Evolutionary conservation across 2,113 vertebrate species (phyloP).

Genomic region (Psammodynastes pulverulentus): DNA sequence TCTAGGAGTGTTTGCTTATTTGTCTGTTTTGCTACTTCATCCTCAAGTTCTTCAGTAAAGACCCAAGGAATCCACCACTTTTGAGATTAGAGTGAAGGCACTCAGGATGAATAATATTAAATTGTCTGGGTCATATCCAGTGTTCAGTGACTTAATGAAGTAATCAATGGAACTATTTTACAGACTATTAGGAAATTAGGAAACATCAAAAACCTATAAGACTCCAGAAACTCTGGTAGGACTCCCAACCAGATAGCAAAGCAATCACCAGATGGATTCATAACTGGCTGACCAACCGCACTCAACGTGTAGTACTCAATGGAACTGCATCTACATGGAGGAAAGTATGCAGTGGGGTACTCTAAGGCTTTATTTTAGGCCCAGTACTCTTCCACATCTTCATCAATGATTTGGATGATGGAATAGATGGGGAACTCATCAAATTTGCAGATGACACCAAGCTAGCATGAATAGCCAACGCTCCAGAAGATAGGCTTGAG

Average conservation of each 20-base stretch:
- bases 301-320: no score
- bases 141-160: neutral
- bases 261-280: no score
- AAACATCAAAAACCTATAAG: neutral
- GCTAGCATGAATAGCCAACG: no score
- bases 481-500: no score
- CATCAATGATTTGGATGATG: no score
- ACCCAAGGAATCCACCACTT: neutral
- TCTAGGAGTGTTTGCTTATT: neutral
- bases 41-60: neutral
- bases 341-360: no score
- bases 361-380: no score
- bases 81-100: neutral
- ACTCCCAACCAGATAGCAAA: neutral
- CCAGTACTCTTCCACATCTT: no score
- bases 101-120: neutral
- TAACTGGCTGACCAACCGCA: no score
- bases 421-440: no score
- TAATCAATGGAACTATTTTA: neutral
- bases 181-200: neutral
- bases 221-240: neutral
- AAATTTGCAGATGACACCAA: no score
- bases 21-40: neutral
- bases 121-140: neutral
- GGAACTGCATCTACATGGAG: no score